Evolutionary conservation across 2,888 invertebrate species (phyloP), one percentile per base, ranked within the genome.

Genomic region (Lasioglossum marginatum): DNA sequence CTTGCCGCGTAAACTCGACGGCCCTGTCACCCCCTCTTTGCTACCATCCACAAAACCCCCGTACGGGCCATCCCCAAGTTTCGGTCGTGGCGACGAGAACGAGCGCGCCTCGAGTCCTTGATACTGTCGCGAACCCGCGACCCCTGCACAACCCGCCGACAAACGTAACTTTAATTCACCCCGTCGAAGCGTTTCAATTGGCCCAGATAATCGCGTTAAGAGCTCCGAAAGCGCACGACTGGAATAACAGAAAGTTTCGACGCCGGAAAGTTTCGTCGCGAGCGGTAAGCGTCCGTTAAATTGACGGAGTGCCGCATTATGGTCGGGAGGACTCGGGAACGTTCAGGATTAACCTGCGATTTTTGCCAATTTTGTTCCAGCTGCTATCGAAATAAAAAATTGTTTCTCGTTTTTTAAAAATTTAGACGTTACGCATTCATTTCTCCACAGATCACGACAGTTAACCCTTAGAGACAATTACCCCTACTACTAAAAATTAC

Each of bases 1-100:
- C 43, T 40, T 27, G n/a, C 37, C 85, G 71, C 75, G 73, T 85
- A 77, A 85, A 63, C 63, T 63, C 6, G 63, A 31, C 63, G 31
- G 19, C 19, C 31, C 19, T 63, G 63, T 31, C 63, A 31, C 10
- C n/a, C 52, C 57, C 3, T 8, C 57, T 19, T 52, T 23, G 2
- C 16, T n/a, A 1, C 12, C n/a, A n/a, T 12, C 12, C n/a, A 2
- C 12, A 12, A 57, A n/a, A 57, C n/a, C n/a, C n/a, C n/a, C n/a
- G 43, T 12, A 12, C 57, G n/a, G n/a, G 57, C 57, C 57, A 57
- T 57, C n/a, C 4, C 23, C 57, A 57, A n/a, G 57, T 57, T 57
- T 57, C 12, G 57, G 57, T 57, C 57, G 57, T n/a, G n/a, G n/a
- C 57, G n/a, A 57, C 57, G 57, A 4, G 57, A 57, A 57, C 57